Conservation (phyloP, 2,888 invertebrate species). For the Hypomecis atomaria region DNA sequence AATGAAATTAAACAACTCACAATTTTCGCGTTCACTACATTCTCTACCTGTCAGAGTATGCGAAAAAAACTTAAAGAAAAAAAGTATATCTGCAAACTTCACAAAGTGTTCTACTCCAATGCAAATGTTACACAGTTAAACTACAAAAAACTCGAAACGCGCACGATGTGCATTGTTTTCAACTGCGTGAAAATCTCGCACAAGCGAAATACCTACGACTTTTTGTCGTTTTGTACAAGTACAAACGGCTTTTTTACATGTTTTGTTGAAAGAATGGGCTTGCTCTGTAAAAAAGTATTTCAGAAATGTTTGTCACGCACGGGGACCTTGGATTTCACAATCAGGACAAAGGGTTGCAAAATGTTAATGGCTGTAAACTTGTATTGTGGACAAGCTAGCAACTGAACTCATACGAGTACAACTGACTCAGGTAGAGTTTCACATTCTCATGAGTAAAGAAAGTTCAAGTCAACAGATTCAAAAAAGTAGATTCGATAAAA, state of each 20-base stretch:
- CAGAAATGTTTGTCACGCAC: conserved; percentile 13
- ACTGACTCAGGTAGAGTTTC: too few relatives aligned
- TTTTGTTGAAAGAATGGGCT: conserved; percentile 7
- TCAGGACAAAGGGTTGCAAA: conserved; percentile 1
- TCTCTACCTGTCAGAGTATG: too few relatives aligned
- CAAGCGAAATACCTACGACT: conserved; percentile 7
- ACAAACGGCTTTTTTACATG: conserved; percentile 10
- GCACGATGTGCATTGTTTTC: conserved; percentile 12
- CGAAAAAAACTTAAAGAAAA: too few relatives aligned
- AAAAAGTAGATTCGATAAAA: too few relatives aligned
- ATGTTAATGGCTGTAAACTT: not conserved
- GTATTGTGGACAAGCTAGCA: not conserved
- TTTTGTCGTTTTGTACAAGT: conserved; percentile 5
- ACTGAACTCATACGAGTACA: too few relatives aligned
- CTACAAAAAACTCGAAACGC: not conserved
- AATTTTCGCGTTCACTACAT: too few relatives aligned
- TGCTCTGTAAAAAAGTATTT: conserved; percentile 17
- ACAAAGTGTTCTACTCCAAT: too few relatives aligned
- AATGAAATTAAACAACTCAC: too few relatives aligned
- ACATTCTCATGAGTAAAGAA: too few relatives aligned
- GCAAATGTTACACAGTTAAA: too few relatives aligned
- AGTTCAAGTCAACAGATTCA: too few relatives aligned
- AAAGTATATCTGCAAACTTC: too few relatives aligned
- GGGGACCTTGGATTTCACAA: not conserved
- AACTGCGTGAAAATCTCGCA: conserved; percentile 5